Conservation (phyloP, 1,140 invertebrate species). For the Reticulitermes speratus region DNA sequence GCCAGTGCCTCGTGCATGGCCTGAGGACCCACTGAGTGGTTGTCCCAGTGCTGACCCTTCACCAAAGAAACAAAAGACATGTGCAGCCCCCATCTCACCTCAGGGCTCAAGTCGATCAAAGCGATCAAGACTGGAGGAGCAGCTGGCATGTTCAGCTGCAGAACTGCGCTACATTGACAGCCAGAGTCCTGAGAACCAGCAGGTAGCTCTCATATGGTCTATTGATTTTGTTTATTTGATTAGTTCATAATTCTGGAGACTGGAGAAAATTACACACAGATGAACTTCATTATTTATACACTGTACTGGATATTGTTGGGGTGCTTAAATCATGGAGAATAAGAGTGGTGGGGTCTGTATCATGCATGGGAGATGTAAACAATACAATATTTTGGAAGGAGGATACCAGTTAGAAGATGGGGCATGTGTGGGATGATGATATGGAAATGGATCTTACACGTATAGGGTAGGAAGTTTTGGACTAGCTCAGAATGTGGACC, state of each 20-base stretch:
- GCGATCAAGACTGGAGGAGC: conserved; percentile 53
- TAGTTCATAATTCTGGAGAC: not conserved
- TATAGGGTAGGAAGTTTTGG: too few species aligned
- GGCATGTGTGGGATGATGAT: too few species aligned
- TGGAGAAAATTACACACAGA: not conserved
- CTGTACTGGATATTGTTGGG: too few species aligned
- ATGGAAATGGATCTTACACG: too few species aligned
- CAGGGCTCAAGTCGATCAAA: conserved; percentile 42
- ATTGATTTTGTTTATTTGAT: too few species aligned
- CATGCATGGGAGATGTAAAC: too few species aligned
- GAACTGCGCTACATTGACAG: conserved; percentile 58
- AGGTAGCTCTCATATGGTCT: conserved; percentile 40
- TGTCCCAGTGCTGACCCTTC: conserved; percentile 39
- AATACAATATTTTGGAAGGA: too few species aligned
- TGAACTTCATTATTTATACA: not conserved
- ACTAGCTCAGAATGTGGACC: too few species aligned
- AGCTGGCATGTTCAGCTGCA: conserved; percentile 51
- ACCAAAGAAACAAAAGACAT: conserved; percentile 43
- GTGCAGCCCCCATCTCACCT: conserved; percentile 30
- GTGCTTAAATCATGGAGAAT: not conserved
- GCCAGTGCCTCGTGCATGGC: conserved; percentile 35
- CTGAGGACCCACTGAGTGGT: conserved; percentile 40
- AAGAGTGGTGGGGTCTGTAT: not conserved
- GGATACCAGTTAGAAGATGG: too few species aligned
- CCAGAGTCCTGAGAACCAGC: conserved; percentile 52